phyloP scores from a whole-genome alignment of 2,113 vertebrate genomes.

The Siniperca chuatsi region DNA sequence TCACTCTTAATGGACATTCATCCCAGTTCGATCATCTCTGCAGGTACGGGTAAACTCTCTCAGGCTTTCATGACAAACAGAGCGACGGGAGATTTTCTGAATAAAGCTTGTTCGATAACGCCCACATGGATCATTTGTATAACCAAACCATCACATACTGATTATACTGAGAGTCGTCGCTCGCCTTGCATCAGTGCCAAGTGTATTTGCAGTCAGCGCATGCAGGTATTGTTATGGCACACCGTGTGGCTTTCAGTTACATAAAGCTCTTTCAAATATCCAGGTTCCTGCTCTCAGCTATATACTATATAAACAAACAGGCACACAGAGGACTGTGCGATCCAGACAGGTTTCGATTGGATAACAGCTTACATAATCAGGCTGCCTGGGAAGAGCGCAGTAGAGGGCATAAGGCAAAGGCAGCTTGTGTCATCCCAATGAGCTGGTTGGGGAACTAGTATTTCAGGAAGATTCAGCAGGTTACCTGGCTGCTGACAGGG shows the following conservation, averaged over 20 bases:
- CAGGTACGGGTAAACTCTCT: slow-evolving; percentile 24
- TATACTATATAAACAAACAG: slow-evolving; percentile 78
- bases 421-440: slow-evolving; percentile 62
- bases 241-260: slow-evolving; percentile 65
- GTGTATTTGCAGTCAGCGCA: slow-evolving; percentile 37
- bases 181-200: slow-evolving; percentile 14
- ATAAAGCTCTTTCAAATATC: slow-evolving; percentile 72
- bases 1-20: slow-evolving; percentile 47
- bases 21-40: slow-evolving; percentile 42
- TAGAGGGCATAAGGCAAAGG: slow-evolving; percentile 73
- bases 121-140: slow-evolving; percentile 38
- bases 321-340: slow-evolving; percentile 66
- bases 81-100: slow-evolving; percentile 23
- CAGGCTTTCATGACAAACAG: slow-evolving; percentile 22
- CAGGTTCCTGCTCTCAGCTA: slow-evolving; percentile 71
- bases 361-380: slow-evolving; percentile 84
- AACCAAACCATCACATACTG: slow-evolving; percentile 41
- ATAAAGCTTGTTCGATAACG: slow-evolving; percentile 49
- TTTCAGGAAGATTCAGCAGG: slow-evolving; percentile 52
- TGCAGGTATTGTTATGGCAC: slow-evolving; percentile 47
- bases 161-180: slow-evolving; percentile 9
- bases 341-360: slow-evolving; percentile 79
- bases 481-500: slow-evolving; percentile 32
- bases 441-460: slow-evolving; percentile 59
- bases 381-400: slow-evolving; percentile 75